Conservation (phyloP, 2,113 vertebrate species). For the Scomber japonicus region DNA sequence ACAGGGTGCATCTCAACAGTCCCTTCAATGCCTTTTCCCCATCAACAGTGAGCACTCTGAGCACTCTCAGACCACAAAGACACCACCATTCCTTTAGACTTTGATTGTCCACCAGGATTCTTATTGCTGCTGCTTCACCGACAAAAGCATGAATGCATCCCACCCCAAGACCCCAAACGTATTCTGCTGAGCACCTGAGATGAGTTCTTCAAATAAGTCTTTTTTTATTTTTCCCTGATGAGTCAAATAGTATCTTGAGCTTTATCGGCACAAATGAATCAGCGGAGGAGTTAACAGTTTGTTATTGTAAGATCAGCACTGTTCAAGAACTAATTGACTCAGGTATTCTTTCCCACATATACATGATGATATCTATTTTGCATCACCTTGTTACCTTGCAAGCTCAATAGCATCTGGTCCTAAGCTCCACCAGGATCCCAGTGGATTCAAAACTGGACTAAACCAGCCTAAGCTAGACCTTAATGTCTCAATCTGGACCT, state of each 20-base stretch:
- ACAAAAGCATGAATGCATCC: constrained; percentile 80
- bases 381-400: constrained; percentile 26
- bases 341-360: constrained; percentile 8
- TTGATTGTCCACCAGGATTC: constrained; percentile 60
- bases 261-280: constrained; percentile 45
- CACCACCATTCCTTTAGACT: constrained; percentile 28
- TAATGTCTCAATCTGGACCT: constrained; percentile 42
- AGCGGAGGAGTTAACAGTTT: not conserved
- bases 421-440: constrained; percentile 23
- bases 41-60: constrained; percentile 27
- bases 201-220: constrained; percentile 38
- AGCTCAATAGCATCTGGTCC: constrained; percentile 29
- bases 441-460: constrained; percentile 36
- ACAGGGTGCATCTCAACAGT: constrained; percentile 55
- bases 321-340: constrained; percentile 48
- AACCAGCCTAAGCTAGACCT: constrained; percentile 35
- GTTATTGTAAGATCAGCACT: constrained; percentile 16
- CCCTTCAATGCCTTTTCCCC: constrained; percentile 56
- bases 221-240: constrained; percentile 8
- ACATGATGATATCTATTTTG: constrained; percentile 36
- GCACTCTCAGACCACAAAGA: constrained; percentile 42
- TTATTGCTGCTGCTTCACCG: constrained; percentile 76
- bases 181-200: constrained; percentile 42
- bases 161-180: constrained; percentile 33
- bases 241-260: constrained; percentile 52